Percentiles rank a stretch among this genome's conserved stretches.
Evolutionary conservation across 2,113 vertebrate species (phyloP).

Genomic region (Mobula birostris): DNA sequence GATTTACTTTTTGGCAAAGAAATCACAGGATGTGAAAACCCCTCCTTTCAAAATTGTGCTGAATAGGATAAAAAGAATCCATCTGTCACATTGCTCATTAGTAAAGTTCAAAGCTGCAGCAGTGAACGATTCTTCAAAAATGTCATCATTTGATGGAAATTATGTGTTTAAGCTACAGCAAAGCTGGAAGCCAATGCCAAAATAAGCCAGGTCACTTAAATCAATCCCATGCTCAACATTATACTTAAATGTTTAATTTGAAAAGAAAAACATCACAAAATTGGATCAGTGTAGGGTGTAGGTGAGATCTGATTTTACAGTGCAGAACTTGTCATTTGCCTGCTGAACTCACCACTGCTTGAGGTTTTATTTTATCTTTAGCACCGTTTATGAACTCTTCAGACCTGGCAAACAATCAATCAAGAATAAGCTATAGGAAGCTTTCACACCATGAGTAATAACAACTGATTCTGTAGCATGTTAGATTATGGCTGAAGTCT

Average conservation of each 20-base stretch:
- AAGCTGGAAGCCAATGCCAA: background rate
- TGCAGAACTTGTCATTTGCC: background rate
- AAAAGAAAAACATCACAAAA: background rate
- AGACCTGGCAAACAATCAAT: background rate
- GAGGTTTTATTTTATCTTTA: background rate
- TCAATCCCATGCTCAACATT: conserved; percentile 17
- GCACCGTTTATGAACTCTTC: background rate
- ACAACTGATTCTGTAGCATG: background rate
- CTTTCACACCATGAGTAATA: background rate
- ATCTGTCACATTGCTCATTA: background rate
- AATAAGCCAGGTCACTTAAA: conserved; percentile 7
- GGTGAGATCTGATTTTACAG: background rate
- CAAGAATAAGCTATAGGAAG: background rate
- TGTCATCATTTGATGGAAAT: background rate
- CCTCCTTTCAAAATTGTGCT: conserved; percentile 14
- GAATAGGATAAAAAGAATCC: background rate
- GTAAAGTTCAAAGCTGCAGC: background rate
- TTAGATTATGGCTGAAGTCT: background rate
- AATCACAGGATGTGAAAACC: background rate
- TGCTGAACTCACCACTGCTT: background rate
- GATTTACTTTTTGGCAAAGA: background rate
- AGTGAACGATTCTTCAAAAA: background rate
- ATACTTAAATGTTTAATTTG: background rate
- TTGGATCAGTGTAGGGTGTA: background rate
- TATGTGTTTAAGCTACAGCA: background rate